Conservation (phyloP, 2,797 vertebrate genomes). For the Agapornis canus region DNA sequence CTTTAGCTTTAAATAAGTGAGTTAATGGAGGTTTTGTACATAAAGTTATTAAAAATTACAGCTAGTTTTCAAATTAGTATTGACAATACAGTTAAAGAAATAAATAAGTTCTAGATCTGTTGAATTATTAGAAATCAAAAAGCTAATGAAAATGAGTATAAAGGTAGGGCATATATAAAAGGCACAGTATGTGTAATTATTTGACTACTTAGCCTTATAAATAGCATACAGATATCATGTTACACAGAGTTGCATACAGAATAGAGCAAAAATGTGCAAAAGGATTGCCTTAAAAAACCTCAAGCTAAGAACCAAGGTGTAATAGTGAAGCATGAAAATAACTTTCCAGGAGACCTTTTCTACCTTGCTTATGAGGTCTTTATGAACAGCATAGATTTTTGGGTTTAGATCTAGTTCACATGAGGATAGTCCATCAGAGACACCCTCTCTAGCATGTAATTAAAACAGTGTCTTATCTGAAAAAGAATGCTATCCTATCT, state of each 20-base stretch:
- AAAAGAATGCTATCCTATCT: neutral
- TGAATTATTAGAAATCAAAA: neutral
- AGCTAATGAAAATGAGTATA: neutral
- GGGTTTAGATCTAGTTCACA: neutral
- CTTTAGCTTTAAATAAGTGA: neutral
- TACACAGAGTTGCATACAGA: neutral
- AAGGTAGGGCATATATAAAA: neutral
- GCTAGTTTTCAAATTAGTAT: neutral
- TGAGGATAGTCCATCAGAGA: conserved; percentile 33
- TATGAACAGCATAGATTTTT: neutral
- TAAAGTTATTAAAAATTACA: neutral
- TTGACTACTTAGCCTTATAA: conserved; percentile 8
- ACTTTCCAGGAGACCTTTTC: neutral
- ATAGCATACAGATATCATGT: neutral
- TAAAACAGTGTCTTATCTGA: neutral
- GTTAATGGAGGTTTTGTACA: neutral
- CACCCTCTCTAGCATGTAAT: conserved; percentile 27
- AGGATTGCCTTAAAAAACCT: conserved; percentile 5
- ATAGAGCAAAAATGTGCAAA: neutral
- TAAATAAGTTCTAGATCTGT: neutral
- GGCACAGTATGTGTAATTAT: neutral
- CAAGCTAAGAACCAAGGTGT: neutral
- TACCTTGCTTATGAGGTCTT: neutral
- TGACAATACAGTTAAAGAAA: neutral
- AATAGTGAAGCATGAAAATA: neutral